Conservation (phyloP, 1,140 invertebrate species). For the Drosophila arizonae region DNA sequence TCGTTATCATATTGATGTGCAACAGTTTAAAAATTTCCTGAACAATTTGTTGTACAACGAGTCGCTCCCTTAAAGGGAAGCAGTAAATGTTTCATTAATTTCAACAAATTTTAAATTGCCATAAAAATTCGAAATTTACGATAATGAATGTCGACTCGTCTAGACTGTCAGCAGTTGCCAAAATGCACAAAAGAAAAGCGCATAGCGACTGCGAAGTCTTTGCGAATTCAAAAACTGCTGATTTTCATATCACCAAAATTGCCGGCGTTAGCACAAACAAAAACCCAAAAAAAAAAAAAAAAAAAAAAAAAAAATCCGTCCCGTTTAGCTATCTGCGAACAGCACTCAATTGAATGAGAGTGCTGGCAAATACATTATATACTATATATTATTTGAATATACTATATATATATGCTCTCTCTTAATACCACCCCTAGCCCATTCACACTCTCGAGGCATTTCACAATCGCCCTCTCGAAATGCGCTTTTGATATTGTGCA, state of each 20-base stretch:
- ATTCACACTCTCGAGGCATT: conserved; percentile 1
- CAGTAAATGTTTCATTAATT: conserved; percentile 70
- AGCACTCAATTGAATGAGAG: conserved; percentile 70
- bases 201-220: conserved; percentile 2
- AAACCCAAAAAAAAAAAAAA: conserved; percentile 21
- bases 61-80: conserved; percentile 48
- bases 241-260: conserved; percentile 76
- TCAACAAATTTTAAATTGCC: conserved; percentile 46
- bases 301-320: conserved; percentile 36
- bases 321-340: conserved; percentile 50
- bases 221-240: conserved; percentile 72
- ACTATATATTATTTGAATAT: conserved; percentile 22
- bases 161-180: conserved; percentile 65
- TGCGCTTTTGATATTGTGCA: conserved; percentile 70
- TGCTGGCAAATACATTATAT: conserved; percentile 53
- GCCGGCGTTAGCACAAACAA: conserved; percentile 57
- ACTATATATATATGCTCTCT: conserved; percentile 14
- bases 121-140: conserved; percentile 21
- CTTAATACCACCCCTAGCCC: conserved; percentile 12
- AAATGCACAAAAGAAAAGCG: conserved; percentile 29
- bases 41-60: conserved; percentile 38
- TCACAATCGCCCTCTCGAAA: conserved; percentile 17
- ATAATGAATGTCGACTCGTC: conserved; percentile 28
- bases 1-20: conserved; percentile 61
- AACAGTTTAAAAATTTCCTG: conserved; percentile 67